Evolutionary conservation across 2,113 vertebrate species (phyloP).

Genomic region (Hemiprocne comata): DNA sequence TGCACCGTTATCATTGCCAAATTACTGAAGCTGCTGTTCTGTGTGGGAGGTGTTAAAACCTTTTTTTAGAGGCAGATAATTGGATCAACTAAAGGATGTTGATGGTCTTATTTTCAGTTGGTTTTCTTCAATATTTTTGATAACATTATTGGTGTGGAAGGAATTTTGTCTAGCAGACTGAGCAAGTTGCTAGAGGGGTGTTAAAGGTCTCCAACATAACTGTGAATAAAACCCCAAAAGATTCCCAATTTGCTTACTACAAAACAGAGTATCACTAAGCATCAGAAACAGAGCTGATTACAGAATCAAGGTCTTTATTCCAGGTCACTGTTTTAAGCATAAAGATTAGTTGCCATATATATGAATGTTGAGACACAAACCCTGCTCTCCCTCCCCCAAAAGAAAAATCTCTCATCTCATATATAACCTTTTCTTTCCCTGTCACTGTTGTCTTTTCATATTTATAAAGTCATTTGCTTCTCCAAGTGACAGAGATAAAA

Average conservation of each 20-base stretch:
- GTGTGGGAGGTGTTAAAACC: constrained; percentile 73
- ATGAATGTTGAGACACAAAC: background rate
- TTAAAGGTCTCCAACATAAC: background rate
- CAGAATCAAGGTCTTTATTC: background rate
- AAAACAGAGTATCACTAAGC: background rate
- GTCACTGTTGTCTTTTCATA: background rate
- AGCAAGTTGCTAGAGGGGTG: background rate
- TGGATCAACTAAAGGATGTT: constrained; percentile 57
- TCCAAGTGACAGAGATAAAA: background rate
- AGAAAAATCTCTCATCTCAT: background rate
- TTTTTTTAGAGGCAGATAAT: constrained; percentile 76
- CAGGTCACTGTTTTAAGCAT: background rate
- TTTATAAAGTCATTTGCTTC: background rate
- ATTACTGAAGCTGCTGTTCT: constrained; percentile 65
- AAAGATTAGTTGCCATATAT: background rate
- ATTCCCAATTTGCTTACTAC: background rate
- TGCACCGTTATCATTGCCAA: constrained; percentile 61
- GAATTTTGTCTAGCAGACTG: background rate
- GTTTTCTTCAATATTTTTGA: constrained; percentile 42
- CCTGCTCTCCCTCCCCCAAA: background rate
- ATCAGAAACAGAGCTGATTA: background rate
- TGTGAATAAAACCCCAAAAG: background rate
- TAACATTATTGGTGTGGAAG: background rate
- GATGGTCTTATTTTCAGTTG: constrained; percentile 66
- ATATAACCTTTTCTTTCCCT: background rate